Base-by-base conservation (phyloP, 2,888 invertebrate species). In the Clunio marinus region DNA sequence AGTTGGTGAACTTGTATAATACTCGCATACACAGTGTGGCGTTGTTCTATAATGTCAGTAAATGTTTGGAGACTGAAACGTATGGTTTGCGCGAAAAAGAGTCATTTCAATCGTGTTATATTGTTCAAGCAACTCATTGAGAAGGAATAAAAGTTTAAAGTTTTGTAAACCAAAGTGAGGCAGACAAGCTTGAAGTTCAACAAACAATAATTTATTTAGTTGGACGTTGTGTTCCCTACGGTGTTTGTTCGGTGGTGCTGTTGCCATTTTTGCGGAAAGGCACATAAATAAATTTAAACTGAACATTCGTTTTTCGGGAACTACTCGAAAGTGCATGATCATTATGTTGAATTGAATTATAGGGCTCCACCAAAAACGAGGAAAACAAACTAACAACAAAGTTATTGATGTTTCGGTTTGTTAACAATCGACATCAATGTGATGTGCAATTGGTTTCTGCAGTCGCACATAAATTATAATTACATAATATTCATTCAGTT, bases 261-360 rank as follows among this genome's bases (percentile, higher is more conserved):
- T 57, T 57, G 27, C 57, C 57, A 57, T 27, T 57, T 32, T 57
- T 15, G 57, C 57, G 27, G 27, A 57, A 57, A 17, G n/a, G 27
- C 17, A 24, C n/a, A 57, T 20, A 20, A 27, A 10, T 10, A 32
- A 32, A 32, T 7, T n/a, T n/a, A n/a, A n/a, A n/a, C n/a, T n/a
- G n/a, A n/a, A 17, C 51, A 17, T 51, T 13, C 22, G 51, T 7
- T 32, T 32, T 32, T 32, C 35, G 35, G 35, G 13, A 32, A 32
- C 13, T 13, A 13, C 4, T n/a, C 2, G 27, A 13, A 22, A 20
- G 24, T 66, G 32, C 66, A 66, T 66, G 51, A 66, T 55, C 66
- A 66, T 66, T 66, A 51, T 66, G 66, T 51, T 66, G 66, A 25
- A 66, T 55, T 55, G 46, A 66, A 66, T 66, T 66, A 66, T 66